Conservation (phyloP, 1,140 invertebrate genomes). For the Sycophaga agraensis region DNA sequence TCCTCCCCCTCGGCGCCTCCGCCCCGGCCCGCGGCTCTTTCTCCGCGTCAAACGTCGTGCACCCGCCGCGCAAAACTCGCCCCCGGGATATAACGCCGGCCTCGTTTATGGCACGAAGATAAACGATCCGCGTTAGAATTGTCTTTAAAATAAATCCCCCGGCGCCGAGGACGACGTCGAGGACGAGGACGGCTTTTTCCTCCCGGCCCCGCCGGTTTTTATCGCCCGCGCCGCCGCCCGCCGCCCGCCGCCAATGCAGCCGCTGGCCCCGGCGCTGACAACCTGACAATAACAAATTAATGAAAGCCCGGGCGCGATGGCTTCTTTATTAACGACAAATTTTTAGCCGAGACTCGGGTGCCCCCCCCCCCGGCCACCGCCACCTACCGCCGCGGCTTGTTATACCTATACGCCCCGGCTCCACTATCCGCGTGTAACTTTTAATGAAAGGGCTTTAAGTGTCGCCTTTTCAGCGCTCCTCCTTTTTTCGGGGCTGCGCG, state of each 20-base stretch:
- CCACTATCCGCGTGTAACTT: neutral
- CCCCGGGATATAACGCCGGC: constrained; percentile 8
- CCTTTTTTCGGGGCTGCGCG: too few relatives aligned
- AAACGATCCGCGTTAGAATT: constrained; percentile 31
- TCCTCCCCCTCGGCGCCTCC: neutral
- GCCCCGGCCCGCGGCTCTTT: neutral
- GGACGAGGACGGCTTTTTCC: neutral
- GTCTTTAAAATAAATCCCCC: constrained; percentile 29
- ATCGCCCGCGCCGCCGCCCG: neutral
- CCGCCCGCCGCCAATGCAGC: neutral
- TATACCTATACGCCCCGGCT: neutral
- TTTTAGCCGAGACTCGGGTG: too few relatives aligned
- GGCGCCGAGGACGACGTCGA: neutral
- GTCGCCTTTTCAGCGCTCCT: neutral
- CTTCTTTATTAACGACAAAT: constrained; percentile 18
- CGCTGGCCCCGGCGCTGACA: neutral
- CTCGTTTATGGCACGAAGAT: constrained; percentile 30
- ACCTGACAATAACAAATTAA: constrained; percentile 24
- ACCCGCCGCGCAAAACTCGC: too few relatives aligned
- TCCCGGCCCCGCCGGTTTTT: neutral
- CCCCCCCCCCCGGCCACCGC: too few relatives aligned
- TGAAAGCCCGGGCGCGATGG: constrained; percentile 17
- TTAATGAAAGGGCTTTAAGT: constrained; percentile 20
- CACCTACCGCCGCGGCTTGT: neutral
- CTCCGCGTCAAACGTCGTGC: neutral